phyloP scores from a whole-genome alignment of 2,113 vertebrate genomes.

The Rostratula benghalensis region DNA sequence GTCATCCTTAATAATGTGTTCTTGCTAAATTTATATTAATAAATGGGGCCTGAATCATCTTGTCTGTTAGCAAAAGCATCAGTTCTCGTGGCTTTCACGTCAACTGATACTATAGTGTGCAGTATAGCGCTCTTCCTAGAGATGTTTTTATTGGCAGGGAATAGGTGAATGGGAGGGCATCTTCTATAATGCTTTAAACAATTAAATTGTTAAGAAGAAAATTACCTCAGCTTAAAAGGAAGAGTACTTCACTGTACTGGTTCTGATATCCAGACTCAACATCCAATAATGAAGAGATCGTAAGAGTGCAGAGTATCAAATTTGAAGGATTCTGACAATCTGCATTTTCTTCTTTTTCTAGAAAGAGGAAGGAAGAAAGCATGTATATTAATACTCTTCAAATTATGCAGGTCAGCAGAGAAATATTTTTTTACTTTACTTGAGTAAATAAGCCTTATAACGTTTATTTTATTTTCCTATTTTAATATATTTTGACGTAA shows the following conservation, averaged over 20 bases:
- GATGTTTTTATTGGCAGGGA: neutral
- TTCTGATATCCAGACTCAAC: constrained; percentile 24
- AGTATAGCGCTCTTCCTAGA: neutral
- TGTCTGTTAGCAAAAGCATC: neutral
- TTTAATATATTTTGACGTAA: neutral
- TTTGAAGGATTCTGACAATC: neutral
- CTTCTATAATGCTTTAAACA: neutral
- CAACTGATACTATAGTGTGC: neutral
- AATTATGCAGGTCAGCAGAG: neutral
- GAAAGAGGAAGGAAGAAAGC: neutral
- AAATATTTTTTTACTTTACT: neutral
- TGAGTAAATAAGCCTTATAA: neutral
- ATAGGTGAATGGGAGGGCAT: neutral
- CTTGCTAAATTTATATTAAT: neutral
- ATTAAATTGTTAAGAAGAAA: neutral
- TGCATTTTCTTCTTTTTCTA: constrained; percentile 16
- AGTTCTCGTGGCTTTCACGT: neutral
- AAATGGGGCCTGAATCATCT: neutral
- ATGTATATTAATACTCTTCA: neutral
- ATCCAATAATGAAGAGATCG: constrained; percentile 5
- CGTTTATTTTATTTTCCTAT: constrained; percentile 31
- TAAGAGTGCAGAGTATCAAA: neutral
- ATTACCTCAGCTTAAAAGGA: constrained; percentile 38
- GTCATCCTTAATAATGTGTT: neutral
- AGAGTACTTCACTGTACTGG: neutral